Base-by-base conservation (phyloP, 2,888 invertebrate species). In the Tetheella fluctuosa region DNA sequence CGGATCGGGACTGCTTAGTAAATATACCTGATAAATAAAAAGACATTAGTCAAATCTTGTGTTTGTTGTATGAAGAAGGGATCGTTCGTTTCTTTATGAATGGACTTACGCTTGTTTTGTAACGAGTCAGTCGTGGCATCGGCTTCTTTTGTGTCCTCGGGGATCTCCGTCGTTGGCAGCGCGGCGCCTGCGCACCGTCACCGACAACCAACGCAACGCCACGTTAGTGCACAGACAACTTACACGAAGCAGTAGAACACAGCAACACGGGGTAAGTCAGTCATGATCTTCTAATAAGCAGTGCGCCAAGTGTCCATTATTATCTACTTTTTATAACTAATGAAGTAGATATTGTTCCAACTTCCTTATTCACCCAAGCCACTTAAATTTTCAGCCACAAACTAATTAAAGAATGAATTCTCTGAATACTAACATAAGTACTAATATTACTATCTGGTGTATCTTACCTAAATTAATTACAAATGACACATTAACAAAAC, bases 221-320 rank as follows among this genome's bases (percentile, higher is more conserved):
- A 73, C 67, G 89, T 90, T 89, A 90, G 88, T 88, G 77, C 76
- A 84, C 82, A 83, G 76, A 76, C 81, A 77, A 65, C 69, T 73
- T 68, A 68, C 71, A 63, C 59, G 62, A 65, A 65, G 60, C 58
- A 65, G n/a, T 63, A 61, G 59, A 66, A 57, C 59, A 60, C 65
- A 66, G 58, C 58, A 57, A 28, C 34, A 60, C 23, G 34, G 37
- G 15, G 7, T 10, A 3, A 39, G 15, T 15, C 15, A 39, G 39
- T 12, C 42, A 17, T 4, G n/a, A 42, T 42, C 37, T 15, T 13
- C 5, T 8, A n/a, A 17, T 15, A 42, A 42, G 42, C 42, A 17
- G 42, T 42, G 42, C 42, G 42, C 42, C 17, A 0, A 17, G 6
- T 17, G 15, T 3, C 42, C 15, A 17, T 15, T 8, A 48, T 7